Percentiles rank a stretch among this genome's conserved stretches.
phyloP scores from a whole-genome alignment of 2,113 vertebrate species.

The Dipodomys ordii region DNA sequence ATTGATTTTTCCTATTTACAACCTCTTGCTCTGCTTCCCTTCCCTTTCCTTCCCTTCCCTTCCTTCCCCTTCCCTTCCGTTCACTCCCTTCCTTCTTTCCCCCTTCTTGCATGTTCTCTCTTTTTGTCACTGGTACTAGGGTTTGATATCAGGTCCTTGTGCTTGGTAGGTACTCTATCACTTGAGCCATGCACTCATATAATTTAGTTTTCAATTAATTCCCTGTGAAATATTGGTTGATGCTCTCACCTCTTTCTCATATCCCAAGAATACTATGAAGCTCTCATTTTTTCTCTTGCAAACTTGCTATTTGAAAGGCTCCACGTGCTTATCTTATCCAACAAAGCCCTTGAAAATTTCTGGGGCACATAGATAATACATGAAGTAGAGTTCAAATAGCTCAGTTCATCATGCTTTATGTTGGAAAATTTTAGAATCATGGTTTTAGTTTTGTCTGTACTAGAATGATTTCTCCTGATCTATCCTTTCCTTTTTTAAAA shows the following conservation, averaged over 20 bases:
- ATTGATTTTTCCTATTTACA: not conserved
- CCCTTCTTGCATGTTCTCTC: too few relatives aligned
- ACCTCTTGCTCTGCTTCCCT: not conserved
- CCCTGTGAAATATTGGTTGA: not conserved
- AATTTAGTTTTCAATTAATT: slow-evolving; percentile 26
- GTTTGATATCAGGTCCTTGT: too few relatives aligned
- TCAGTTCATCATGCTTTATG: not conserved
- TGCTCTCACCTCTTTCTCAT: slow-evolving; percentile 43
- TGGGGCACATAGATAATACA: not conserved
- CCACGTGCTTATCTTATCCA: not conserved
- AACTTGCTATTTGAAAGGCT: slow-evolving; percentile 42
- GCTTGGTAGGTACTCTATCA: too few relatives aligned
- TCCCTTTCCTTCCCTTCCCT: too few relatives aligned
- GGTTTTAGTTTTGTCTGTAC: slow-evolving; percentile 31
- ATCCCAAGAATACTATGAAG: not conserved
- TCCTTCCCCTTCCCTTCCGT: too few relatives aligned
- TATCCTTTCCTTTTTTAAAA: not conserved
- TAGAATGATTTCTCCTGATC: not conserved
- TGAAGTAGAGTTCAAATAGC: not conserved
- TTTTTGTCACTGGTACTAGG: too few relatives aligned
- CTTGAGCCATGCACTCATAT: too few relatives aligned
- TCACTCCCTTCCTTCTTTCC: too few relatives aligned
- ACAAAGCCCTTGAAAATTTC: slow-evolving; percentile 6
- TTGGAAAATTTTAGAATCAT: not conserved
- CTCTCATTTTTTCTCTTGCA: not conserved